These are phyloP conservation scores for Aromia moschata DNA, from an alignment of 2,888 invertebrate genomes.

Conservation along the genomic window DNA sequence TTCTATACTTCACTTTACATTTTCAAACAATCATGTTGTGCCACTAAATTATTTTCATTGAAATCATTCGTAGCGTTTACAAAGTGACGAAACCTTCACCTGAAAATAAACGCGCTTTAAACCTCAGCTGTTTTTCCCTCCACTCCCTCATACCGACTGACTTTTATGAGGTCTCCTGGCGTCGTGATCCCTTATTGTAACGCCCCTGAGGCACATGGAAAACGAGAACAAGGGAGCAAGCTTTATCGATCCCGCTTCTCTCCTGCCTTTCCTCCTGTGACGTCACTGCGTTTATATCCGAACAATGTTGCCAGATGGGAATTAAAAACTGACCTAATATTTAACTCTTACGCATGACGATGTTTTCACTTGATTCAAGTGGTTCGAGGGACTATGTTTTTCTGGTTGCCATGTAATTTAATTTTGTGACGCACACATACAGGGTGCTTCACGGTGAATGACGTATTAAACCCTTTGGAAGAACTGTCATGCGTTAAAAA, in stretches of 20 bases:
- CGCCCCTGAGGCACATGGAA: constrained; percentile 26
- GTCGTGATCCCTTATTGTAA: constrained; percentile 10
- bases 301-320: constrained; percentile 21
- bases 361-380: not conserved
- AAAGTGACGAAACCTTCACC: constrained; percentile 1
- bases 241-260: constrained; percentile 25
- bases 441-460: too few species aligned
- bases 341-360: too few species aligned
- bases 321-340: constrained; percentile 17
- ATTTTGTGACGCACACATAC: too few species aligned
- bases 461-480: too few species aligned
- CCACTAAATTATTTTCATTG: too few species aligned
- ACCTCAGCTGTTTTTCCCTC: constrained; percentile 21
- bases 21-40: too few species aligned
- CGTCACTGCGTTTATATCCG: constrained; percentile 19
- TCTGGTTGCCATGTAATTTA: too few species aligned
- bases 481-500: too few species aligned
- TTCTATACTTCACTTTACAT: too few species aligned
- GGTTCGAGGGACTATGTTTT: too few species aligned
- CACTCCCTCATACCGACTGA: constrained; percentile 3
- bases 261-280: constrained; percentile 26
- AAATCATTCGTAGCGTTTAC: too few species aligned
- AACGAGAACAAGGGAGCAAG: constrained; percentile 27
- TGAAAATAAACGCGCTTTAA: constrained; percentile 12
- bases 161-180: constrained; percentile 22